These are phyloP conservation scores for Himalopsyche kuldschensis DNA, from an alignment of 2,888 invertebrate species.

Conservation along the genomic window DNA sequence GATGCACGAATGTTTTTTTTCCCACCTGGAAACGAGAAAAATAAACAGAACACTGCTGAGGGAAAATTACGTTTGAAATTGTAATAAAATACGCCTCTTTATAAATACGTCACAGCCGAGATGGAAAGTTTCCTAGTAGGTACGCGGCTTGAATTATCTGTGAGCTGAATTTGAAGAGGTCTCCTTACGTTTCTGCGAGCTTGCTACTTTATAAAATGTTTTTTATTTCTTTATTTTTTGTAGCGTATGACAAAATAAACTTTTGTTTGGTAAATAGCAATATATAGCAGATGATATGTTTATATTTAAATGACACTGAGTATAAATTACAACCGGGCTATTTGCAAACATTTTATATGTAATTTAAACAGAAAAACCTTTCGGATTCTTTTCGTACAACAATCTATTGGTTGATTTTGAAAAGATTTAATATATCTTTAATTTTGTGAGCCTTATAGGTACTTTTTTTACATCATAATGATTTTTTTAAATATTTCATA, in stretches of 20 bases:
- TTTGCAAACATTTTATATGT: no score
- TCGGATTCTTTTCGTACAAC: no score
- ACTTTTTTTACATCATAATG: no score
- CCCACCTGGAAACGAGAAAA: background rate
- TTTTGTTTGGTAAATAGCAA: background rate
- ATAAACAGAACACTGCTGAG: background rate
- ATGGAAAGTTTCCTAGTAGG: background rate
- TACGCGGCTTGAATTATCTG: background rate
- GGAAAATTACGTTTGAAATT: background rate
- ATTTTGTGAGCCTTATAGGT: background rate
- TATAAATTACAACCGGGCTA: no score
- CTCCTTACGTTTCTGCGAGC: background rate
- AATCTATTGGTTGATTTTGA: no score
- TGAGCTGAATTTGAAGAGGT: background rate
- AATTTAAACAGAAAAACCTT: no score
- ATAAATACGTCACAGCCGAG: background rate
- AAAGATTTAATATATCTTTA: background rate
- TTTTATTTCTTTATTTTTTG: background rate
- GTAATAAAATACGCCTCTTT: background rate
- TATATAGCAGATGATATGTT: no score
- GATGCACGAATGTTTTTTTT: background rate
- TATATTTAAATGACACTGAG: no score
- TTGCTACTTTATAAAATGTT: background rate
- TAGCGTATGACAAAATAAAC: background rate
- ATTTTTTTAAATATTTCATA: no score